Base-by-base conservation (phyloP, 1,140 invertebrate species). In the Propsilocerus akamusi region DNA sequence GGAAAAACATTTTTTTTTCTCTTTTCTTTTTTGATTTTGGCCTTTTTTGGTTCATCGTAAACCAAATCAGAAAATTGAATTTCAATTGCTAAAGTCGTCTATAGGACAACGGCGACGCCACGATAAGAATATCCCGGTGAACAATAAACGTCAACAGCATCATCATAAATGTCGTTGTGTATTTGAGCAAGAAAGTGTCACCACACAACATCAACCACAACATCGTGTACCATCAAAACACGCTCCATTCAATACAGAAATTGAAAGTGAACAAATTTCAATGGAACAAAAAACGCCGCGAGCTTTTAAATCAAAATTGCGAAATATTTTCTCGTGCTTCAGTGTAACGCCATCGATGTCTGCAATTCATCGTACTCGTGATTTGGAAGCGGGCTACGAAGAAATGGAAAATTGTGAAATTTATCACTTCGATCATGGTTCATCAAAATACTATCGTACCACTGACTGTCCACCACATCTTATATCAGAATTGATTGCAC, bases 341-440 rank as follows among this genome's bases (percentile, higher is more conserved):
- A 41, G 10, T 41, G 3, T 20, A 41, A 41, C 10, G 4, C 17
- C 22, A 6, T 41, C 2, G 28, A 30, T 2, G 6, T 41, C 14
- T 17, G n/a, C 17, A 20, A 41, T 20, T 37, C 7, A 37, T n/a
- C 4, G 17, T 7, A n/a, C 4, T 2, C 14, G n/a, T 2, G 34
- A 17, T 17, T 14, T 8, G 17, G 32, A 37, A 2, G 32, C 4
- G 7, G 4, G 20, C 14, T 5, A 37, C 6, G 14, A 37, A 37
- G 22, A 20, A 10, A 30, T n/a, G 22, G 30, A 53, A 41, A 52
- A 49, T 8, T 60, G 60, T 6, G 77, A 79, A 51, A 71, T 78
- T 32, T 80, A 80, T 60, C 77, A 76, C 41, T 80, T 80, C 53
- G 78, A 80, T 58, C 76, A 79, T 54, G 76, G 77, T 32, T 75